Evolutionary conservation across 2,888 invertebrate species (phyloP).

Genomic region (Seira musarum): DNA sequence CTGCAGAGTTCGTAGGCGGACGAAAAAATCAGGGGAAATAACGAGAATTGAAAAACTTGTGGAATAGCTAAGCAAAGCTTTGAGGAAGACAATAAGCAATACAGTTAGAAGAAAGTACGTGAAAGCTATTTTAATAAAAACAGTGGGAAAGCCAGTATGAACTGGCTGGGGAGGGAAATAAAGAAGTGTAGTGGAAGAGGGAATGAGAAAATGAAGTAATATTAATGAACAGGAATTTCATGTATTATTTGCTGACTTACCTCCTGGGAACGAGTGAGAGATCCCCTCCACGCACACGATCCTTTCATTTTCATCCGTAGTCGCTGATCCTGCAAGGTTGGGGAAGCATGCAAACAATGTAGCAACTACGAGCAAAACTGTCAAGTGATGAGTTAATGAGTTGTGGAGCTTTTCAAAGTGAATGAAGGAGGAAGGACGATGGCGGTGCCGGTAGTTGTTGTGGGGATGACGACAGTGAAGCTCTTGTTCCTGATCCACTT

Average conservation of each 20-base stretch:
- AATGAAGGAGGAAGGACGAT: not conserved
- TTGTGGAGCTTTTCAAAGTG: slow-evolving; percentile 29
- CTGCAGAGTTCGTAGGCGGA: too few species aligned
- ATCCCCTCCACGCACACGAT: slow-evolving; percentile 41
- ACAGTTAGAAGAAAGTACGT: too few species aligned
- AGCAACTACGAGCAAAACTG: slow-evolving; percentile 44
- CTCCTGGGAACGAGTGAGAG: slow-evolving; percentile 30
- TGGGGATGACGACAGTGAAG: slow-evolving; percentile 18
- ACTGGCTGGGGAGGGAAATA: too few species aligned
- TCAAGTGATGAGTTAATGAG: slow-evolving; percentile 39
- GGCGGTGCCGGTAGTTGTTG: too few species aligned
- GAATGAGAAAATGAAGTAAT: too few species aligned
- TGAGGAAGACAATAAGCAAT: too few species aligned
- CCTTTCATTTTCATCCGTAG: slow-evolving; percentile 40
- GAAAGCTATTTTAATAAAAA: too few species aligned
- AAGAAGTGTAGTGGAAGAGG: too few species aligned
- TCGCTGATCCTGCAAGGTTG: slow-evolving; percentile 34
- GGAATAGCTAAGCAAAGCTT: too few species aligned
- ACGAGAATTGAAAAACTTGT: too few species aligned
- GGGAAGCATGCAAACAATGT: slow-evolving; percentile 44
- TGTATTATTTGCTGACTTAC: slow-evolving; percentile 22
- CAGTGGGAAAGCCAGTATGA: too few species aligned
- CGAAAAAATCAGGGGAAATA: too few species aligned
- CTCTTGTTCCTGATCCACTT: slow-evolving; percentile 11
- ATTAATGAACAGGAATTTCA: not conserved